phyloP scores from a whole-genome alignment of 2,888 invertebrate genomes.

The Xestoiulus laeticollis region DNA sequence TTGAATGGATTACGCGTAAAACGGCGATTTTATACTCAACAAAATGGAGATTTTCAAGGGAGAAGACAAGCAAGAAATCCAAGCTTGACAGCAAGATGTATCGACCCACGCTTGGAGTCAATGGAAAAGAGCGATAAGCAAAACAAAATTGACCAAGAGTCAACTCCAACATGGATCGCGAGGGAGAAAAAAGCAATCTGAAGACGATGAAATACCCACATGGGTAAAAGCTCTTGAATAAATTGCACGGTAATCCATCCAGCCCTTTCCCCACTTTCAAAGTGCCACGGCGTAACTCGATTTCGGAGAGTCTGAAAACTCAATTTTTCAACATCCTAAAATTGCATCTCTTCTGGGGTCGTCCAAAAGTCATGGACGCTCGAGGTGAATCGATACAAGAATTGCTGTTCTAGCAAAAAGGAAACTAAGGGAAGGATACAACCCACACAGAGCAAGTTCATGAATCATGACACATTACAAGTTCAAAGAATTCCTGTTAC shows the following conservation, averaged over 20 bases:
- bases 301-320: neutral
- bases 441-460: too few species aligned
- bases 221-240: neutral
- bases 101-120: neutral
- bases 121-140: slow-evolving; percentile 11
- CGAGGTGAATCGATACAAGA: neutral
- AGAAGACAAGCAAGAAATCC: slow-evolving; percentile 14
- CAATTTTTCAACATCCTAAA: neutral
- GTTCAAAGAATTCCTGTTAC: too few species aligned
- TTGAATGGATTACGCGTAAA: neutral
- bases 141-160: neutral
- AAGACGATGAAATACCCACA: neutral
- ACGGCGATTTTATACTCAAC: neutral
- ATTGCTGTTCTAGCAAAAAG: neutral
- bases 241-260: slow-evolving; percentile 19
- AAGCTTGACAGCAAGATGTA: neutral
- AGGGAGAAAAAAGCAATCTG: neutral
- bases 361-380: neutral
- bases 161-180: neutral
- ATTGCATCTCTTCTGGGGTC: neutral
- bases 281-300: neutral
- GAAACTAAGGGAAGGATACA: too few species aligned
- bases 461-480: too few species aligned
- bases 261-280: neutral
- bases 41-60: neutral